These are phyloP conservation scores for Megalops atlanticus DNA, from an alignment of 2,113 vertebrate species.

Conservation along the genomic window DNA sequence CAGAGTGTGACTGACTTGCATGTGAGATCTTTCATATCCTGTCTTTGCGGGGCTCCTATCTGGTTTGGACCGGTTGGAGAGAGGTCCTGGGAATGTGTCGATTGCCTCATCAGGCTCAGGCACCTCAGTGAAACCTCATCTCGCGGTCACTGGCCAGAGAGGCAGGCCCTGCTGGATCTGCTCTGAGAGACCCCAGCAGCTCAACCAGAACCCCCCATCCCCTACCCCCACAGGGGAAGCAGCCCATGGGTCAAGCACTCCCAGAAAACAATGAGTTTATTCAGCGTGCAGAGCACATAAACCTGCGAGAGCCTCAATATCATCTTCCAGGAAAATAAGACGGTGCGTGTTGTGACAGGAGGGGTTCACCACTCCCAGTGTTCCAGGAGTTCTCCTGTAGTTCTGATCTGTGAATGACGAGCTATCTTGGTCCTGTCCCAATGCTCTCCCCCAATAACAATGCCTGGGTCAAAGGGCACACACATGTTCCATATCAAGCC, in stretches of 20 bases:
- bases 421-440: background rate
- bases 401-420: background rate
- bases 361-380: background rate
- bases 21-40: slow-evolving; percentile 1
- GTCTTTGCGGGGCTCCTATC: background rate
- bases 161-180: background rate
- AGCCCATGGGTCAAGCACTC: background rate
- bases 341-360: too few relatives aligned
- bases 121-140: slow-evolving; percentile 13
- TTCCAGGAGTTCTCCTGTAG: background rate
- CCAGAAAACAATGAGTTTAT: background rate
- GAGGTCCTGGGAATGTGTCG: slow-evolving; percentile 28
- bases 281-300: background rate
- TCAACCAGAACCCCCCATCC: background rate
- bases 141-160: background rate
- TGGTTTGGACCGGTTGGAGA: slow-evolving; percentile 18
- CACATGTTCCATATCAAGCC: background rate
- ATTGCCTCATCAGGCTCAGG: slow-evolving; percentile 13
- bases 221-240: background rate
- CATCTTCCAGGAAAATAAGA: background rate
- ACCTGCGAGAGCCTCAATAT: background rate
- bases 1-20: background rate
- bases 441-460: background rate
- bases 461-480: background rate
- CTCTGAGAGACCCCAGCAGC: background rate